Base-by-base conservation (phyloP, 2,888 invertebrate genomes). In the Polymixis lichenea region DNA sequence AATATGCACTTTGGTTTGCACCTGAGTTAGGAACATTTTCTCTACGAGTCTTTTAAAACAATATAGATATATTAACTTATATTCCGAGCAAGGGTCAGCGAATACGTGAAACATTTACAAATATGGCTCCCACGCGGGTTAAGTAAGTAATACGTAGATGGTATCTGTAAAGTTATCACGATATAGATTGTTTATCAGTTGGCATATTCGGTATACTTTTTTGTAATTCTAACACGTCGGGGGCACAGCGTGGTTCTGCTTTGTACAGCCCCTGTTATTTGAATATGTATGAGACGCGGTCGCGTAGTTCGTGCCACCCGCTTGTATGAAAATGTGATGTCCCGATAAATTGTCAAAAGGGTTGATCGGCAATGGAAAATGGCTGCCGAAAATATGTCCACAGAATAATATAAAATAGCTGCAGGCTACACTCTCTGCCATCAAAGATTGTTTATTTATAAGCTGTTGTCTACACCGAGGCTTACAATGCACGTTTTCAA, bases 311-410 rank as follows among this genome's bases (percentile, higher is more conserved):
- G 93, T 93, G 93, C 92, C 91, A 91, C 92, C 91, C 92, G 94
- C 93, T 90, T 94, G 91, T 95, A 95, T 95, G 95, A 95, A 95
- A 95, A 95, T 95, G 95, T 95, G 95, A 95, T 95, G 95, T 93
- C 91, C 95, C 95, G 95, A 96, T 95, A 96, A 96, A 95, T 95
- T 95, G 96, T 95, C 95, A 95, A 95, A 95, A 95, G 95, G 95
- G 93, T 95, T 95, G 94, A 95, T 95, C 94, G 93, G 92, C 93
- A 92, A 92, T 93, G 94, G 93, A 93, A 93, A 94, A 94, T 93
- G 92, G 93, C 92, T 90, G 90, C 90, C 90, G 90, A 93, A 94
- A 92, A 93, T 93, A 92, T 93, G 92, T 90, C 89, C 90, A 90
- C 84, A 88, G 89, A 91, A 91, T 91, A 91, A 92, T 92, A 91